A percentile compares a stretch with the other conserved stretches of the same genome.
These are phyloP conservation scores for Anguilla japonica DNA, from an alignment of 2,113 vertebrate species.

Conservation along the genomic window DNA sequence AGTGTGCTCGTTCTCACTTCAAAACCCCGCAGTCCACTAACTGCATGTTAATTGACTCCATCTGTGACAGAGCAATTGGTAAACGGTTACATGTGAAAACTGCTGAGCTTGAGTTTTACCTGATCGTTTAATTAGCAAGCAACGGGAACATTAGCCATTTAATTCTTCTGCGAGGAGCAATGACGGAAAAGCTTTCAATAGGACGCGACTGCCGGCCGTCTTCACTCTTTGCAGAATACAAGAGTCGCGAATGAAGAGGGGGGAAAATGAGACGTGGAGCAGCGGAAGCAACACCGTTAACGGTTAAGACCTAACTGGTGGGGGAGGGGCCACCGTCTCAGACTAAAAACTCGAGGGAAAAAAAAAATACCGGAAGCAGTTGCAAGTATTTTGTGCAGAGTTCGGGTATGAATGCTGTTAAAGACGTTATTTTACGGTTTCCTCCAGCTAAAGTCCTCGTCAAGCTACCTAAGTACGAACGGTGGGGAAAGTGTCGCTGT, in stretches of 20 bases:
- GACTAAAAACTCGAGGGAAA: not conserved
- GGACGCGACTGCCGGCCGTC: constrained; percentile 34
- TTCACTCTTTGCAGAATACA: constrained; percentile 45
- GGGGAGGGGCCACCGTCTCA: constrained; percentile 17
- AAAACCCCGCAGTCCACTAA: not conserved
- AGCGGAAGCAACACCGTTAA: constrained; percentile 25
- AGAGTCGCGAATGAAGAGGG: constrained; percentile 54
- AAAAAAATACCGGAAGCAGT: too few relatives aligned
- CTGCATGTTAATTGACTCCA: not conserved
- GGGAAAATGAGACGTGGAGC: constrained; percentile 48
- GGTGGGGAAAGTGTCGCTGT: constrained; percentile 12
- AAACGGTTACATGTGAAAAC: not conserved
- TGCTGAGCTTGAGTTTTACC: not conserved
- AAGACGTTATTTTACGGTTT: too few relatives aligned
- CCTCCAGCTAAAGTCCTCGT: too few relatives aligned
- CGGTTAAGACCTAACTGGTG: constrained; percentile 41
- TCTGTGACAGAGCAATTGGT: not conserved
- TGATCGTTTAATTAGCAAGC: too few relatives aligned
- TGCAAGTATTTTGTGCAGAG: too few relatives aligned
- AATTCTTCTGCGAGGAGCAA: not conserved
- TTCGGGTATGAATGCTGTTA: too few relatives aligned
- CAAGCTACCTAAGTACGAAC: too few relatives aligned
- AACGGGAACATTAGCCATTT: too few relatives aligned
- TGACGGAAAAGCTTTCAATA: not conserved
- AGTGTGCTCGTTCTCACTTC: not conserved